phyloP scores from a whole-genome alignment of 2,888 invertebrate species.

The Hoplodrina ambigua region DNA sequence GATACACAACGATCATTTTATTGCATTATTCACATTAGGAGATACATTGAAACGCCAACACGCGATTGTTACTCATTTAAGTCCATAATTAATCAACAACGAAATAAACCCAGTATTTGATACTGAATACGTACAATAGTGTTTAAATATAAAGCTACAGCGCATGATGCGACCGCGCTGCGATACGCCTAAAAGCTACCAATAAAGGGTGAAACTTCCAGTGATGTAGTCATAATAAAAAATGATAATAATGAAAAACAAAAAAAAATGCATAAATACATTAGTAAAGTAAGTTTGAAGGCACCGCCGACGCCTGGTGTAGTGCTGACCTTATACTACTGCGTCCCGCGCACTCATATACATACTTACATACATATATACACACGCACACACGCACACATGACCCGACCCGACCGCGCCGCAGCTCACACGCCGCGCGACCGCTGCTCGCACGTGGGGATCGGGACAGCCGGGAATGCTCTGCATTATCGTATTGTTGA shows the following conservation, averaged over 20 bases:
- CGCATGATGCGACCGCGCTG: conserved; percentile 65
- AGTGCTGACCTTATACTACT: conserved; percentile 75
- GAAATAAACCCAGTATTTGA: conserved; percentile 52
- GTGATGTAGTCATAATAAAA: conserved; percentile 70
- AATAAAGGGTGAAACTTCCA: conserved; percentile 78
- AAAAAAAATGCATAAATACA: conserved; percentile 82
- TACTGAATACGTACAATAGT: conserved; percentile 54
- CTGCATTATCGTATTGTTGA: not conserved
- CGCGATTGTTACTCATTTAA: conserved; percentile 50
- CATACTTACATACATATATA: conserved; percentile 72
- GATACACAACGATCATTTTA: conserved; percentile 54
- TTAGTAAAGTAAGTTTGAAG: conserved; percentile 74
- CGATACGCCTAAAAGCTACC: conserved; percentile 72
- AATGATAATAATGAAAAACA: conserved; percentile 70
- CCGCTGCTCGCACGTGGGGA: not conserved
- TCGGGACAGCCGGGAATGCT: not conserved
- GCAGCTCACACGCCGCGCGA: not conserved
- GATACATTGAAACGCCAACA: conserved; percentile 55
- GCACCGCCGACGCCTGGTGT: conserved; percentile 83
- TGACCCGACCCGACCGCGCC: conserved; percentile 34
- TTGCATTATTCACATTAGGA: conserved; percentile 60
- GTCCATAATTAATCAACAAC: conserved; percentile 55
- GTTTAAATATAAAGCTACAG: conserved; percentile 49
- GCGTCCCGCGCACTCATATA: conserved; percentile 76
- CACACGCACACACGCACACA: conserved; percentile 65